Evolutionary conservation across 2,888 invertebrate genomes (phyloP).

Genomic region (Plagodis pulveraria): DNA sequence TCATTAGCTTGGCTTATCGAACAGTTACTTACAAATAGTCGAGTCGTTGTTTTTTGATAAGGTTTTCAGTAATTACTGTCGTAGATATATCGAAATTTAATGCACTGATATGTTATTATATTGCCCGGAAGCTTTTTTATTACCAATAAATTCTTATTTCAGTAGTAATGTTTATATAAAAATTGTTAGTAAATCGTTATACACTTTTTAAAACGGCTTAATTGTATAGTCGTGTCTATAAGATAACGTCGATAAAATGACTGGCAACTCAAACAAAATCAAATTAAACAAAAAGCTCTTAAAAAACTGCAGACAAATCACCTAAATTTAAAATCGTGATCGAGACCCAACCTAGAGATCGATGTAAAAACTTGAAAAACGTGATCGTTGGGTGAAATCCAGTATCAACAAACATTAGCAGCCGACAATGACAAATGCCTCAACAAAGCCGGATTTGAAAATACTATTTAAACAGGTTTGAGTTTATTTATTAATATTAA

Average conservation of each 20-base stretch:
- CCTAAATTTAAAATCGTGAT: constrained; percentile 2
- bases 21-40: constrained; percentile 13
- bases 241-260: neutral
- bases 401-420: constrained; percentile 31
- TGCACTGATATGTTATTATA: no score
- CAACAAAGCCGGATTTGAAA: constrained; percentile 42
- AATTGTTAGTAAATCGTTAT: no score
- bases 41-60: neutral
- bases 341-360: constrained; percentile 7
- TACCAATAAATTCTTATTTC: no score
- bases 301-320: constrained; percentile 10
- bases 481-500: no score
- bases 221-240: neutral
- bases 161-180: no score
- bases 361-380: constrained; percentile 15
- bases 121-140: no score
- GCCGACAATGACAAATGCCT: constrained; percentile 40
- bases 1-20: constrained; percentile 10
- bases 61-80: constrained; percentile 1
- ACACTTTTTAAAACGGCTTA: no score
- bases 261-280: neutral
- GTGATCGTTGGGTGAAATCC: constrained; percentile 37
- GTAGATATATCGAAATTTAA: neutral
- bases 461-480: constrained; percentile 20
- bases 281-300: constrained; percentile 2